Evolutionary conservation across 2,888 invertebrate species (phyloP).

Genomic region (Macaria notata): DNA sequence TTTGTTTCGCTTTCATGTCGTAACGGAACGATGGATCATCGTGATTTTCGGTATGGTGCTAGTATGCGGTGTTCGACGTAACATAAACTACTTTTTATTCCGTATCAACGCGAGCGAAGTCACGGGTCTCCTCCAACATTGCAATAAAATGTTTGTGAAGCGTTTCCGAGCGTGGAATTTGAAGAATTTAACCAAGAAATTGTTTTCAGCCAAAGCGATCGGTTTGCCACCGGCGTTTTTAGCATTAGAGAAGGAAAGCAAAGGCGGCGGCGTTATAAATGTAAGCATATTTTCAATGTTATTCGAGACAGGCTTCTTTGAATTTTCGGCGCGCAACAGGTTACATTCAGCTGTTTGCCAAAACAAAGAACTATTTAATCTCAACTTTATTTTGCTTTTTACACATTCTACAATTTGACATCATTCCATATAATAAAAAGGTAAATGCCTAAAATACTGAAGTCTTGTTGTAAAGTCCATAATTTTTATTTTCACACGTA

Average conservation of each 20-base stretch:
- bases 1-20: too few relatives aligned
- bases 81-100: too few relatives aligned
- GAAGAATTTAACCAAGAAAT: constrained; percentile 1
- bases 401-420: too few relatives aligned
- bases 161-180: background rate
- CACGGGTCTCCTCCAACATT: too few relatives aligned
- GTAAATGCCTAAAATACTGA: too few relatives aligned
- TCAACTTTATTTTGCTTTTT: background rate
- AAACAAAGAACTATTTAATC: background rate
- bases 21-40: too few relatives aligned
- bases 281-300: constrained; percentile 70
- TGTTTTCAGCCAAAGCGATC: constrained; percentile 89
- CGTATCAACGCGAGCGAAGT: too few relatives aligned
- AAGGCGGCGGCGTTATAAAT: constrained; percentile 97
- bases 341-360: background rate
- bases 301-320: background rate
- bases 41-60: too few relatives aligned
- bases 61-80: too few relatives aligned
- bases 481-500: too few relatives aligned
- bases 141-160: background rate
- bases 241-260: constrained; percentile 91
- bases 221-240: constrained; percentile 95
- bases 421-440: too few relatives aligned
- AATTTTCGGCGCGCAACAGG: constrained; percentile 3
- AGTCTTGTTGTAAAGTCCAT: too few relatives aligned